These are phyloP conservation scores for Drosophila lacicola DNA, from an alignment of 2,888 invertebrate species.

Conservation along the genomic window DNA sequence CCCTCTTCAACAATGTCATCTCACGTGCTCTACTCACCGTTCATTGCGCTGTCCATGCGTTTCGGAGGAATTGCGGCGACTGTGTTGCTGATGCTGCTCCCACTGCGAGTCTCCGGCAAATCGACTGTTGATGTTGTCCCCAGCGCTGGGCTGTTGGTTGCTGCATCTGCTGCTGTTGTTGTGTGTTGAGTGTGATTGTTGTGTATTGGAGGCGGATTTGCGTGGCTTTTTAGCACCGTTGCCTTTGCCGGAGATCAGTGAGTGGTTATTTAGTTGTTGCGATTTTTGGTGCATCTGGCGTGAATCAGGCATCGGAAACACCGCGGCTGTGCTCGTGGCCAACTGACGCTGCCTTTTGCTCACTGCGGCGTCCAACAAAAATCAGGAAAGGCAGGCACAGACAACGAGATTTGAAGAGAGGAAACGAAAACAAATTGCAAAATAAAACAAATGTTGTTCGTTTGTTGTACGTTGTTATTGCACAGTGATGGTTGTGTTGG, in stretches of 20 bases:
- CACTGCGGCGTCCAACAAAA: constrained; percentile 26
- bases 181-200: constrained; percentile 55
- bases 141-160: constrained; percentile 33
- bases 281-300: constrained; percentile 53
- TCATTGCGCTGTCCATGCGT: constrained; percentile 82
- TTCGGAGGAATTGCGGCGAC: constrained; percentile 87
- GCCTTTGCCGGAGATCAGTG: constrained; percentile 82
- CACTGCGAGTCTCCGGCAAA: constrained; percentile 32
- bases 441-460: constrained; percentile 48
- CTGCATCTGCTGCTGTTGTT: constrained; percentile 55
- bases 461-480: constrained; percentile 26
- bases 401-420: constrained; percentile 34
- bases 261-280: constrained; percentile 71
- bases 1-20: too few species aligned
- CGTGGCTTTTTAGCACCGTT: constrained; percentile 73
- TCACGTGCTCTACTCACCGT: constrained; percentile 45
- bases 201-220: constrained; percentile 68
- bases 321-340: constrained; percentile 66
- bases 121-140: constrained; percentile 48
- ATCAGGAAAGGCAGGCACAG: constrained; percentile 6
- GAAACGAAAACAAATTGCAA: constrained; percentile 52
- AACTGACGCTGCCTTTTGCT: constrained; percentile 45
- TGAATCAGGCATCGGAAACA: constrained; percentile 68
- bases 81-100: constrained; percentile 82
- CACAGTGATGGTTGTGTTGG: constrained; percentile 4